Percentiles rank a stretch among this genome's conserved stretches.
These are phyloP conservation scores for Psix sp. DNA, from an alignment of 1,140 invertebrate genomes.

Conservation along the genomic window DNA sequence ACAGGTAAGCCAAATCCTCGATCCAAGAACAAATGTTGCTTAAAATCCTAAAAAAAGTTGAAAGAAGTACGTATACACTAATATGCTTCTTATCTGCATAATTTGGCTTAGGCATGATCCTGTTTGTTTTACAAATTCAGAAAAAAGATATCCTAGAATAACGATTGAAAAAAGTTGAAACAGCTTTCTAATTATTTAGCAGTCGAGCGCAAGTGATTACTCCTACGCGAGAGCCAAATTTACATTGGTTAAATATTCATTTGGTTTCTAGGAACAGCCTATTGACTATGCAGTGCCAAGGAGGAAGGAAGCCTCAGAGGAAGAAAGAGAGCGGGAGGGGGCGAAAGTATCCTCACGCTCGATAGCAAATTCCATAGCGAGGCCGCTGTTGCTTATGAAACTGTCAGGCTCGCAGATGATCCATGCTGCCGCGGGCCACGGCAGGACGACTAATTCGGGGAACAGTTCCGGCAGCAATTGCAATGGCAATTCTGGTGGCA, in stretches of 20 bases:
- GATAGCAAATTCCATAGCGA: slow-evolving; percentile 73
- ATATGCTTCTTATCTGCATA: too few species aligned
- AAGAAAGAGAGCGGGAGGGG: slow-evolving; percentile 80
- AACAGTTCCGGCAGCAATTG: slow-evolving; percentile 70
- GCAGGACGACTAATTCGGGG: slow-evolving; percentile 77
- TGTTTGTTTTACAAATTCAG: too few species aligned
- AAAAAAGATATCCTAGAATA: neutral
- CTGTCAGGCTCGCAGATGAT: slow-evolving; percentile 69
- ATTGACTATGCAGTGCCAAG: slow-evolving; percentile 92
- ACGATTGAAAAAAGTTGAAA: slow-evolving; percentile 6
- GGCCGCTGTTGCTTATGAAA: slow-evolving; percentile 71
- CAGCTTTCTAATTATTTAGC: slow-evolving; percentile 11
- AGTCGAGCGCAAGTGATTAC: slow-evolving; percentile 12
- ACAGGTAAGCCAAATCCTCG: too few species aligned
- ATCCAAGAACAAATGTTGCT: too few species aligned
- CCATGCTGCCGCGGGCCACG: slow-evolving; percentile 85
- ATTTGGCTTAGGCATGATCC: too few species aligned
- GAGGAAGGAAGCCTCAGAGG: slow-evolving; percentile 82
- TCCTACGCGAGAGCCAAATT: slow-evolving; percentile 22
- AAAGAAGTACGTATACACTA: too few species aligned
- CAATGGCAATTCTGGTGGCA: slow-evolving; percentile 71
- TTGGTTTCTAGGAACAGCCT: slow-evolving; percentile 83
- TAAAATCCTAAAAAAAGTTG: too few species aligned
- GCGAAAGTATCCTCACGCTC: slow-evolving; percentile 78
- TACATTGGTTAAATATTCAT: slow-evolving; percentile 46